Evolutionary conservation across 2,888 invertebrate species (phyloP), one percentile per base, ranked within the genome.

Genomic region (Pyrgus malvae): DNA sequence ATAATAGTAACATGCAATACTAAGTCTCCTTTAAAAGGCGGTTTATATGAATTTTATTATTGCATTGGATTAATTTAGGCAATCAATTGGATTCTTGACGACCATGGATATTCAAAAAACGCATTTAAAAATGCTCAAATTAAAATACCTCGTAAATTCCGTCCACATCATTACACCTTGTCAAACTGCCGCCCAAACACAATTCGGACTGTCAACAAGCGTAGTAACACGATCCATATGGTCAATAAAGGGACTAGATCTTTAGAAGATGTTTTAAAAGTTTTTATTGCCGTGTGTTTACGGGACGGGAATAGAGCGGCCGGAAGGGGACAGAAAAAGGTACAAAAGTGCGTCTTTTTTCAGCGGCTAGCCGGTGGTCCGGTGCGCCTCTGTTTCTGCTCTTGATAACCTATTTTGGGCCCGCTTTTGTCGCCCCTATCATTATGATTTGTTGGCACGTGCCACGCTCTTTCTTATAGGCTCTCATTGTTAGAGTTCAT

Each of bases 301-400:
- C 59, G 59, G 44, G 56, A 59, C 69, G 49, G 63, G 63, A 68
- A 69, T 69, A 69, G 66, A 58, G 41, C 57, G 55, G 59, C 67
- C 68, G 67, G 68, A 68, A 83, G 83, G 70, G 62, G 67, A 70
- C 65, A 62, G 65, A 66, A 72, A 70, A 64, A 61, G 61, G 59
- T 77, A 74, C 76, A 78, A 78, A 78, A 72, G 73, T 72, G 69
- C 68, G 67, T 69, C 73, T 76, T 80, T 83, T 85, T 85, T 79
- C 78, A 72, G 70, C 67, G 54, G 42, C 58, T 58, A 44, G 65
- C 59, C 65, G 68, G 62, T 66, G 66, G 67, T 67, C 68, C 57
- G 35, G 25, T 19, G 35, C 29, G 27, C 19, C n/a, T 14, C 17
- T 29, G 45, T 40, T 27, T 29, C n/a, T 11, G 14, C n/a, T 11